A percentile compares a stretch with the other conserved stretches of the same genome.
These are phyloP conservation scores for Drosophila rufa DNA, from an alignment of 1,140 invertebrate species.

Conservation along the genomic window DNA sequence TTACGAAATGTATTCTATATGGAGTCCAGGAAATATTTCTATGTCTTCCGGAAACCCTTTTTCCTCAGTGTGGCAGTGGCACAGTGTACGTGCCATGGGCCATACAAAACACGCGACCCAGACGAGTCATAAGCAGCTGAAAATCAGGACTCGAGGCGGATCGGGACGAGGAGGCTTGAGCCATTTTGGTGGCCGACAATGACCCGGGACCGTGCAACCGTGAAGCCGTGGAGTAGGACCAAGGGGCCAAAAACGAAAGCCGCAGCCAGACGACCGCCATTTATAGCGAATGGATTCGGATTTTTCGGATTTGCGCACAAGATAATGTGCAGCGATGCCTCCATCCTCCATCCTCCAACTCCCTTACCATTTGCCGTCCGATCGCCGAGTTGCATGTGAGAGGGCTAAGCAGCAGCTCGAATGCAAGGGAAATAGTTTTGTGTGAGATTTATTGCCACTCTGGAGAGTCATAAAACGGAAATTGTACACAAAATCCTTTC, in stretches of 20 bases:
- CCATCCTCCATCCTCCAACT: conserved; percentile 11
- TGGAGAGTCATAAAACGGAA: conserved; percentile 85
- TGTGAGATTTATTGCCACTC: conserved; percentile 85
- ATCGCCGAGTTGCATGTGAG: conserved; percentile 56
- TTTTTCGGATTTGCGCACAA: conserved; percentile 81
- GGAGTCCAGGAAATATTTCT: neutral
- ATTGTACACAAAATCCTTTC: conserved; percentile 85
- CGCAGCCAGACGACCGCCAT: conserved; percentile 76
- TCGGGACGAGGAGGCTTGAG: conserved; percentile 3
- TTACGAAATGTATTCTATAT: neutral
- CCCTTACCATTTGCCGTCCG: conserved; percentile 6
- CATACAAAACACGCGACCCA: conserved; percentile 73
- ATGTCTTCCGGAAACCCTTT: neutral
- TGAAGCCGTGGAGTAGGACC: neutral
- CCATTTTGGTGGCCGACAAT: conserved; percentile 65
- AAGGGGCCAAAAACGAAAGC: conserved; percentile 55
- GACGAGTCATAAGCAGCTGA: conserved; percentile 75
- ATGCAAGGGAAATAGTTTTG: conserved; percentile 85
- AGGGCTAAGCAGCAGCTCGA: conserved; percentile 69
- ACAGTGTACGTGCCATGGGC: conserved; percentile 64
- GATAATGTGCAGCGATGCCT: conserved; percentile 68
- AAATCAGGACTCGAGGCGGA: conserved; percentile 8
- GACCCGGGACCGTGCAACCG: conserved; percentile 56
- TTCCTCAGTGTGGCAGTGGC: conserved; percentile 30
- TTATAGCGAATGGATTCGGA: conserved; percentile 83